These are phyloP conservation scores for Lutraria rhynchaena DNA, from an alignment of 1,140 invertebrate genomes.

Conservation along the genomic window DNA sequence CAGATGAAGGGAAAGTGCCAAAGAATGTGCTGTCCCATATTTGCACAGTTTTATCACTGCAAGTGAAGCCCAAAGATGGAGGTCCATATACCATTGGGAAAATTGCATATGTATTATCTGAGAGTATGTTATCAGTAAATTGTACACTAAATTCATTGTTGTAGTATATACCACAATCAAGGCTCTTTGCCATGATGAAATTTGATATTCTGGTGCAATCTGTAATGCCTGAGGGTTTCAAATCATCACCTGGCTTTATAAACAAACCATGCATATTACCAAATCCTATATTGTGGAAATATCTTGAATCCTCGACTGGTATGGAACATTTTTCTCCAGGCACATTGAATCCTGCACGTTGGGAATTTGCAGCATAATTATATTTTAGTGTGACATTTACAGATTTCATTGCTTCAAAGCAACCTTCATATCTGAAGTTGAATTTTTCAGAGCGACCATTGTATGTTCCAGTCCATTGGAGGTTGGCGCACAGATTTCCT, in stretches of 20 bases:
- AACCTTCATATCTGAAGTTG: conserved; percentile 68
- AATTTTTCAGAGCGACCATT: conserved; percentile 61
- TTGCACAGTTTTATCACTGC: conserved; percentile 61
- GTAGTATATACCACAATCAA: conserved; percentile 74
- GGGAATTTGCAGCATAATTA: conserved; percentile 73
- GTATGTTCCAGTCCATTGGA: conserved; percentile 69
- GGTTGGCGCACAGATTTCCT: conserved; percentile 72
- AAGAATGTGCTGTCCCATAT: conserved; percentile 68
- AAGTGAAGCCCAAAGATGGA: conserved; percentile 60
- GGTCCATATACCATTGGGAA: conserved; percentile 74
- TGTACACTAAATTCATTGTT: conserved; percentile 59
- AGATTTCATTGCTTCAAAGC: conserved; percentile 68
- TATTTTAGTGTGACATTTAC: conserved; percentile 61
- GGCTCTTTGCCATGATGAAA: conserved; percentile 66
- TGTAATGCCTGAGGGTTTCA: background rate
- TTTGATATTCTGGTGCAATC: conserved; percentile 62
- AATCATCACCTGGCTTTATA: conserved; percentile 19
- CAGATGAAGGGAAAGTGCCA: conserved; percentile 62
- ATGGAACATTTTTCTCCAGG: conserved; percentile 66
- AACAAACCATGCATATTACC: conserved; percentile 39
- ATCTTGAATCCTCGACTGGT: conserved; percentile 7
- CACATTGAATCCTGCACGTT: conserved; percentile 69
- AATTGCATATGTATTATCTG: conserved; percentile 70
- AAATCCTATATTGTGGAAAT: conserved; percentile 65
- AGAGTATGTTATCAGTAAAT: conserved; percentile 58